phyloP scores from a whole-genome alignment of 2,113 vertebrate species.

The Sorex araneus region DNA sequence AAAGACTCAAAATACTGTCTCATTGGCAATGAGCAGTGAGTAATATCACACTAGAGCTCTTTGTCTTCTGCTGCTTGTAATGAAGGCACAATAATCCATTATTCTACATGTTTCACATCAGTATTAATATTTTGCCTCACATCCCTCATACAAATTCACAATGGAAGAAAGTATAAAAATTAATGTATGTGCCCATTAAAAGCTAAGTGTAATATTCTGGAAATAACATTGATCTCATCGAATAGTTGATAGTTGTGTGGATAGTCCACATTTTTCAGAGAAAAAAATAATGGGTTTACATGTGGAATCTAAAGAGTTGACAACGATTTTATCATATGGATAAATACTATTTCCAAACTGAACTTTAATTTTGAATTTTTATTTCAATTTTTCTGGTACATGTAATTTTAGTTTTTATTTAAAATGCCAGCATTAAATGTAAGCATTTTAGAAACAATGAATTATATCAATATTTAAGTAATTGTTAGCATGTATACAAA shows the following conservation, averaged over 20 bases:
- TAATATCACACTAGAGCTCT: not conserved
- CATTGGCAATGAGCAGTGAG: not conserved
- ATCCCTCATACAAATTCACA: not conserved
- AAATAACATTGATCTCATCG: not conserved
- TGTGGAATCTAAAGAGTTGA: not conserved
- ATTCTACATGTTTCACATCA: not conserved
- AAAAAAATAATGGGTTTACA: not conserved
- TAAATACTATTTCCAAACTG: not conserved
- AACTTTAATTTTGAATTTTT: too few species aligned
- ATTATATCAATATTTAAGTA: too few species aligned
- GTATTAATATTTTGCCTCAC: not conserved
- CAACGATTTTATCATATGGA: not conserved
- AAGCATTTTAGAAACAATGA: too few species aligned
- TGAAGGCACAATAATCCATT: not conserved
- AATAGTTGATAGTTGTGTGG: not conserved
- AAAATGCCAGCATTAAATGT: too few species aligned
- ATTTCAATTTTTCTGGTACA: not conserved
- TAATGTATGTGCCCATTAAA: not conserved
- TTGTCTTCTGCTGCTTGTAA: not conserved
- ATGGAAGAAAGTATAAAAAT: not conserved
- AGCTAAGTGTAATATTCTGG: not conserved
- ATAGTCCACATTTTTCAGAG: not conserved
- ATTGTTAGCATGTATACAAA: too few species aligned
- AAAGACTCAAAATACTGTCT: not conserved
- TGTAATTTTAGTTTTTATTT: not conserved